Base-by-base conservation (phyloP, 2,888 invertebrate genomes). In the Sarcophaga variegata region DNA sequence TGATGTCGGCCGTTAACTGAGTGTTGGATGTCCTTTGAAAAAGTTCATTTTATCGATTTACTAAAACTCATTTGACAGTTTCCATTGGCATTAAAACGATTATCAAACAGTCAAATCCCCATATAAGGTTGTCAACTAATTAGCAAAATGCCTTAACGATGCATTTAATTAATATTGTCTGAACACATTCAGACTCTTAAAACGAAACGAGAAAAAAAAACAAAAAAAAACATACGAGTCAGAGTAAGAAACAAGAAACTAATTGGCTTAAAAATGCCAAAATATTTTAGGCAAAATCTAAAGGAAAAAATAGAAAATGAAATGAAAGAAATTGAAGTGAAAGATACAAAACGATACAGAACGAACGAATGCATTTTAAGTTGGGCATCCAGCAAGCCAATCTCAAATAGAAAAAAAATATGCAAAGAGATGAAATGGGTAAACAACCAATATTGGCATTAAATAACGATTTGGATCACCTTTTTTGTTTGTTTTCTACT, bases 91-190 rank as follows among this genome's bases (percentile, higher is more conserved):
- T 67, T 85, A 85, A 81, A 64, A 64, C 81, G 77, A 74, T 85
- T 85, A 81, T 80, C 82, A 49, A 66, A 83, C 20, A 76, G 79
- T 77, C 71, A 74, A 86, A 81, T 78, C 60, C 70, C 86, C 87
- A 75, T 87, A 87, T 76, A 84, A 75, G 87, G 87, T 76, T 87
- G 87, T 87, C 84, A 84, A 81, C 87, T 87, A 87, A 87, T 87
- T 87, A 87, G 84, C 71, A 37, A 81, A 84, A 87, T 87, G 75
- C 81, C 78, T 85, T 70, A 70, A 71, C 84, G 72, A 60, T 84
- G 84, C 81, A 77, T 81, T 87, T 87, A 87, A 87, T 87, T 87
- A 87, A 84, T 81, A 87, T 37, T 5, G 54, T 14, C 12, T 79
- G 67, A 87, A 87, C 87, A 87, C 84, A 81, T 81, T 79, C 78